These are phyloP conservation scores for Oscheius sp. DNA, from an alignment of 2,888 invertebrate genomes.

Conservation along the genomic window DNA sequence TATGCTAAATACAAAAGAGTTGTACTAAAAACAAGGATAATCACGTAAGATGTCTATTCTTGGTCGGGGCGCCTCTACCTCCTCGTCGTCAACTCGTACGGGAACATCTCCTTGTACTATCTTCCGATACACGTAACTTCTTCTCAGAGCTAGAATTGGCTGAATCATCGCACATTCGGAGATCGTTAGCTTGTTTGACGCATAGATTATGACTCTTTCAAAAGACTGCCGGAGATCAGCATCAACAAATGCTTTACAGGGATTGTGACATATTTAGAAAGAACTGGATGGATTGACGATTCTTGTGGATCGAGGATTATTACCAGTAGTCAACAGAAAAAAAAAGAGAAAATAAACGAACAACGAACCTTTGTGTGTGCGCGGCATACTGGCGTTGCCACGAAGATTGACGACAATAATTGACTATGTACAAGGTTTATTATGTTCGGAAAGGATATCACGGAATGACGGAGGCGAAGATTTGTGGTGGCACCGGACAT, in stretches of 20 bases:
- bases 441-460: conserved; percentile 20
- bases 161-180: not conserved
- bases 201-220: too few species aligned
- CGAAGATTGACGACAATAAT: conserved; percentile 12
- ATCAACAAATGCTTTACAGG: too few species aligned
- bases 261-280: too few species aligned
- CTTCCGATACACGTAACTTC: not conserved
- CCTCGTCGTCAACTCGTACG: not conserved
- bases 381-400: conserved; percentile 26
- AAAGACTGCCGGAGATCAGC: too few species aligned
- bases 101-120: conserved; percentile 16
- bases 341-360: not conserved
- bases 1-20: not conserved
- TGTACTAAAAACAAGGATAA: too few species aligned
- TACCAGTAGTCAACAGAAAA: too few species aligned
- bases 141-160: conserved; percentile 1
- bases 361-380: conserved; percentile 28
- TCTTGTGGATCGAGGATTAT: not conserved
- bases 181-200: too few species aligned
- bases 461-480: conserved; percentile 16
- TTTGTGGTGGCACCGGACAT: not conserved
- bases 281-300: not conserved
- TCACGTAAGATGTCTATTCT: conserved; percentile 11
- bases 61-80: not conserved
- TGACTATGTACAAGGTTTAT: conserved; percentile 25